Conservation (phyloP, 2,113 vertebrate genomes). For the Gila orcuttii region DNA sequence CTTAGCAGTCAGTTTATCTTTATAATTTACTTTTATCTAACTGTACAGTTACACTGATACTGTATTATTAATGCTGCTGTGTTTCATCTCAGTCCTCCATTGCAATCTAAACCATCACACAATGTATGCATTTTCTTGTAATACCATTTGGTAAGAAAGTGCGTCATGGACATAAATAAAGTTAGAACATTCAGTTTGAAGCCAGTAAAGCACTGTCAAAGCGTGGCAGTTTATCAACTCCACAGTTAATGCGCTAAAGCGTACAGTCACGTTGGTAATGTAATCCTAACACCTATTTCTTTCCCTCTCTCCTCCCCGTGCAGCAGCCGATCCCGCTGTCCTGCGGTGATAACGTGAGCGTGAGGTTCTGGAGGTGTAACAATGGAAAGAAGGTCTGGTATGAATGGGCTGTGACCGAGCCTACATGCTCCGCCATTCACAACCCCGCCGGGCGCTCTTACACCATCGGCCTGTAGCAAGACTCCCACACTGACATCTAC, state of each 20-base stretch:
- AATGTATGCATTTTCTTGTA: background rate
- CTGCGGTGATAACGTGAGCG: slow-evolving; percentile 80
- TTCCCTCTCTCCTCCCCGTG: background rate
- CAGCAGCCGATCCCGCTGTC: slow-evolving; percentile 87
- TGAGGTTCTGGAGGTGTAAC: slow-evolving; percentile 92
- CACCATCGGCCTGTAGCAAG: slow-evolving; percentile 86
- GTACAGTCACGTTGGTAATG: background rate
- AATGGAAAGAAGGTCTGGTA: slow-evolving; percentile 95
- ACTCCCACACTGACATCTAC: background rate
- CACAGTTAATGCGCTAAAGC: background rate
- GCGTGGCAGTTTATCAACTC: background rate
- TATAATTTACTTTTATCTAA: background rate
- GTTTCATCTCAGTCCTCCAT: background rate
- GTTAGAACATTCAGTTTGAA: background rate
- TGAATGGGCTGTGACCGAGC: slow-evolving; percentile 92
- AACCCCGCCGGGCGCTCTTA: slow-evolving; percentile 92
- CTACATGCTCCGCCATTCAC: slow-evolving; percentile 88
- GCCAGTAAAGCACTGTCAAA: background rate
- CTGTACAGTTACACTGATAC: background rate
- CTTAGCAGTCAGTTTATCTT: background rate
- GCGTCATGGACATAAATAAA: background rate
- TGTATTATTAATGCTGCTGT: background rate
- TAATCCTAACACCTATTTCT: slow-evolving; percentile 23
- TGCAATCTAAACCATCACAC: background rate
- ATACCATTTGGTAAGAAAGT: background rate